These are phyloP conservation scores for Gallinago nigripennis DNA, from an alignment of 2,797 vertebrate species.

Conservation along the genomic window DNA sequence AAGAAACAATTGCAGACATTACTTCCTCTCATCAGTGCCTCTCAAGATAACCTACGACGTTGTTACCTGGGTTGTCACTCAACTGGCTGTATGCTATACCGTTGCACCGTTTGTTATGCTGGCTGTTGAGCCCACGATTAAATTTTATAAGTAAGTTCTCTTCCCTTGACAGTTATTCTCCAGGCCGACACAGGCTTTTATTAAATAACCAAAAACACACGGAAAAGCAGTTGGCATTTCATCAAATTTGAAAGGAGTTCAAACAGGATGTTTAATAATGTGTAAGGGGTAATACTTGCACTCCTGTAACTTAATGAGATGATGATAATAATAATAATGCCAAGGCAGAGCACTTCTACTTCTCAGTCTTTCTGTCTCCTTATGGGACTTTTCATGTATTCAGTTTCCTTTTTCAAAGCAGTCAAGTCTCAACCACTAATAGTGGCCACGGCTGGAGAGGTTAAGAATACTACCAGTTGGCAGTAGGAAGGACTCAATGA, in stretches of 20 bases:
- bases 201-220: background rate
- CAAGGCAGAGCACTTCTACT: background rate
- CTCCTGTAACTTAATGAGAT: background rate
- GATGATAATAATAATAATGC: background rate
- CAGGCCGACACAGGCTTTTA: background rate
- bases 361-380: background rate
- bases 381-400: background rate
- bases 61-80: constrained; percentile 88
- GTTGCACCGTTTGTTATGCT: constrained; percentile 92
- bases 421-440: background rate
- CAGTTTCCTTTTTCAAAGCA: background rate
- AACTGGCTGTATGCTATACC: constrained; percentile 90
- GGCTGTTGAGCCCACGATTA: constrained; percentile 84
- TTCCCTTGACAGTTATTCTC: background rate
- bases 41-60: constrained; percentile 85
- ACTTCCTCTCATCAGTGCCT: constrained; percentile 81
- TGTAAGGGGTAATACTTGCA: background rate
- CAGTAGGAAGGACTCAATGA: background rate
- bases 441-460: background rate
- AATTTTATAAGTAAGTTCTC: constrained; percentile 88
- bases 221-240: background rate
- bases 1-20: constrained; percentile 83
- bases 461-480: background rate
- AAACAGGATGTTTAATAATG: background rate
- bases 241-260: background rate